Percentiles rank a stretch among this genome's conserved stretches.
These are phyloP conservation scores for Laticauda colubrina DNA, from an alignment of 2,113 vertebrate genomes.

Conservation along the genomic window DNA sequence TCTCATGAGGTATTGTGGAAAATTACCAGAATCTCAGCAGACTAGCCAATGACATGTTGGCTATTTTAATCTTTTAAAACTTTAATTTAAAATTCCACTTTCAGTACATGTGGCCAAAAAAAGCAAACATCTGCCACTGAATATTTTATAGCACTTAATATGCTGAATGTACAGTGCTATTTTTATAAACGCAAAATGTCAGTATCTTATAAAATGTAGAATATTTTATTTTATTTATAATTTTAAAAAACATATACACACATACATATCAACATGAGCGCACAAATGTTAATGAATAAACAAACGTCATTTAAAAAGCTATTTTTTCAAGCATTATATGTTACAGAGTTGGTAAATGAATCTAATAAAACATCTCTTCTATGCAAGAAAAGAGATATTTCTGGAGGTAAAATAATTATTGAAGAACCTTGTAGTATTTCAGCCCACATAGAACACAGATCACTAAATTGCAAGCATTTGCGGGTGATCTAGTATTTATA, in stretches of 20 bases:
- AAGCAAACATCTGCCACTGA: constrained; percentile 2
- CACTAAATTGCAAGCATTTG: too few species aligned
- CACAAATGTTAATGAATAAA: constrained; percentile 46
- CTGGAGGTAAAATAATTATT: neutral
- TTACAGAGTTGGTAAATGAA: constrained; percentile 51
- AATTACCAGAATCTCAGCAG: neutral
- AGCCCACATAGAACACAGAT: neutral
- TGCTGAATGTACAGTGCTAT: neutral
- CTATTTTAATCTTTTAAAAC: neutral
- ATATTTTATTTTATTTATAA: neutral
- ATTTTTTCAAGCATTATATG: constrained; percentile 46
- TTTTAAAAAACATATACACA: neutral
- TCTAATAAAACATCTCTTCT: constrained; percentile 1
- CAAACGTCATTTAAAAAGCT: constrained; percentile 55
- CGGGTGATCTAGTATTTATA: too few species aligned
- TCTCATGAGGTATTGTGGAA: neutral
- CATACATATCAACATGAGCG: neutral
- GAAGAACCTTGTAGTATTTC: neutral
- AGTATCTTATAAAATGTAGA: constrained; percentile 5
- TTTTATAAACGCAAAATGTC: constrained; percentile 22
- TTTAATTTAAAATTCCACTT: constrained; percentile 9
- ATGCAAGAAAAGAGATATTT: neutral
- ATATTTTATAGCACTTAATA: constrained; percentile 13
- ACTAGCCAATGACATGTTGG: neutral
- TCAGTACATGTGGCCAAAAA: neutral